A percentile compares a stretch with the other conserved stretches of the same genome.
phyloP scores from a whole-genome alignment of 2,113 vertebrate genomes.

The Gadus macrocephalus region DNA sequence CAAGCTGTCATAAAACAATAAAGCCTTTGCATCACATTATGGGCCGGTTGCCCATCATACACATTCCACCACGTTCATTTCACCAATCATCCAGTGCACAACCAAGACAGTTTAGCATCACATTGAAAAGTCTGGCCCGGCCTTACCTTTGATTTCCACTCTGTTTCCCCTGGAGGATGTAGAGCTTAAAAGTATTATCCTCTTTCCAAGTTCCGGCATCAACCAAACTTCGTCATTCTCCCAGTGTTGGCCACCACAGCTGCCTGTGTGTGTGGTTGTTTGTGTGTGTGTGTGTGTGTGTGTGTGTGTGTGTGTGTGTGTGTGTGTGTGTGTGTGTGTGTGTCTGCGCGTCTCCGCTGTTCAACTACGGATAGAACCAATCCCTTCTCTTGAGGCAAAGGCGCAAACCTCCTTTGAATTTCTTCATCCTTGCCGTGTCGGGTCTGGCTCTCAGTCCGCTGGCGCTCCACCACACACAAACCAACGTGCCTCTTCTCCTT shows the following conservation, averaged over 20 bases:
- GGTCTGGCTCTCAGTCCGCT: conserved; percentile 5
- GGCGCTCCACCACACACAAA: no score
- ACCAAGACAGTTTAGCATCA: no score
- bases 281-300: neutral
- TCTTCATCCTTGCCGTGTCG: conserved; percentile 56
- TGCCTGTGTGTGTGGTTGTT: neutral
- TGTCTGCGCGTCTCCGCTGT: conserved; percentile 31
- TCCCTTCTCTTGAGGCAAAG: conserved; percentile 55
- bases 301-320: neutral
- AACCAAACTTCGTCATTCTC: neutral
- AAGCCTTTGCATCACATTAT: no score
- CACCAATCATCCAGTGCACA: no score
- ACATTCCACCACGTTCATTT: no score
- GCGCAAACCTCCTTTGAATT: conserved; percentile 49
- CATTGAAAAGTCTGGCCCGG: no score
- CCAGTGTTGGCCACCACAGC: neutral
- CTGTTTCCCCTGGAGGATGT: conserved; percentile 23
- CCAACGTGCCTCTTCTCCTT: no score
- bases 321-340: neutral
- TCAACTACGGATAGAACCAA: conserved; percentile 51
- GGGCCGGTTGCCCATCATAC: no score
- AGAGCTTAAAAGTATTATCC: conserved; percentile 38
- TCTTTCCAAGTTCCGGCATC: conserved; percentile 25
- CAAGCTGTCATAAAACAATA: no score
- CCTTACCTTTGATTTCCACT: conserved; percentile 58